Evolutionary conservation across 2,888 invertebrate genomes (phyloP).

Genomic region (Caenorhabditis afra): DNA sequence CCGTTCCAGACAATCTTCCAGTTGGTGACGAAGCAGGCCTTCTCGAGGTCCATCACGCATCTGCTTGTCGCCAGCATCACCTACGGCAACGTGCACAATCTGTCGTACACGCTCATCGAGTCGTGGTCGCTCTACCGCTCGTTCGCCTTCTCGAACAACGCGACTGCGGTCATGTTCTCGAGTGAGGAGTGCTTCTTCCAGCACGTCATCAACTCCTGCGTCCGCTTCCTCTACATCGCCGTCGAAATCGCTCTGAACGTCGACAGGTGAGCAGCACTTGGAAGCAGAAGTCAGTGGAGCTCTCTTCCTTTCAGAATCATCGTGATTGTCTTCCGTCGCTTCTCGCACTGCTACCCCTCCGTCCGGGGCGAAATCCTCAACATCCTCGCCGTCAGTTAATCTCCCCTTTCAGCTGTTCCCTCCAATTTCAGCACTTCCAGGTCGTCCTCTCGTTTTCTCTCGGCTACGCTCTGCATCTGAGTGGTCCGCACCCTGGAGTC

Average conservation of each 20-base stretch:
- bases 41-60: conserved; percentile 43
- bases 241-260: conserved; percentile 39
- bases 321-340: conserved; percentile 27
- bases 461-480: conserved; percentile 20
- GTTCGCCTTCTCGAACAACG: conserved; percentile 28
- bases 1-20: conserved; percentile 23
- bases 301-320: conserved; percentile 33
- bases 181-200: conserved; percentile 46
- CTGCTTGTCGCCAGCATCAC: conserved; percentile 28
- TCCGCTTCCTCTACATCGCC: conserved; percentile 36
- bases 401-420: too few relatives aligned
- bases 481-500: conserved; percentile 22
- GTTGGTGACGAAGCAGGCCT: conserved; percentile 27
- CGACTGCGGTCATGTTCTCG: conserved; percentile 25
- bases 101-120: conserved; percentile 41
- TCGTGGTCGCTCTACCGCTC: conserved; percentile 53
- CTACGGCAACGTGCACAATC: conserved; percentile 39
- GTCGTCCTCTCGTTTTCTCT: conserved; percentile 34
- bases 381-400: conserved; percentile 31
- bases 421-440: conserved; percentile 8
- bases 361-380: conserved; percentile 25
- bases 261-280: conserved; percentile 36
- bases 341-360: conserved; percentile 23
- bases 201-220: conserved; percentile 48
- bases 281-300: background rate